Evolutionary conservation across 2,113 vertebrate species (phyloP), one percentile per base, ranked within the genome.

Genomic region (Xyliphius kryptos): DNA sequence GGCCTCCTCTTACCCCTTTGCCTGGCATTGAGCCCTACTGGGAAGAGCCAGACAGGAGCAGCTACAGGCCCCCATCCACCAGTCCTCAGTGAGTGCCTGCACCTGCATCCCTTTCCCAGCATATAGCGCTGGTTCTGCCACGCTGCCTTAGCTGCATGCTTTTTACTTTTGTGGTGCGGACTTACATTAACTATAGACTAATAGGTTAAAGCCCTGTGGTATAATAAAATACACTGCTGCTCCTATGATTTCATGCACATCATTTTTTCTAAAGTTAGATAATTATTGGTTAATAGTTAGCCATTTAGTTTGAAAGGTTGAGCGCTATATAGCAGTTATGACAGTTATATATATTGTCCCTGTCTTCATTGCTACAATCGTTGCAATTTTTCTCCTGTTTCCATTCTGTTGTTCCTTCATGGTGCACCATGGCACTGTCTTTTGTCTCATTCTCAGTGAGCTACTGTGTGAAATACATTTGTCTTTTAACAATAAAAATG

Each of bases 1-100:
- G 88, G 83, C 86, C 88, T 88, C 87, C 88, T 88, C 88, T 89
- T 80, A 88, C 88, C 83, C 88, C 88, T 74, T 86, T 89, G 85
- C 88, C 88, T 74, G 88, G 88, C 83, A 86, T 86, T 86, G 86
- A 88, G 86, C 88, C 88, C 84, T 89, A 86, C 80, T 87, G 87
- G 87, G 87, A 88, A 77, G 83, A 84, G 82, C 83, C 82, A 79
- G 85, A 85, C 83, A 86, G 86, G 84, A 89, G 85, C 86, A 87
- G 83, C 86, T 86, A 83, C 87, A 84, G 85, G 77, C 83, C 85
- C 81, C 86, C 86, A 69, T 85, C 83, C 70, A 85, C 82, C 85
- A 88, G 85, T 80, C 86, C 87, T 80, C 82, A 87, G 88, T 89
- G 88, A 89, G 88, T 89, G 86, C 82, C 79, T 80, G 79, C 85